phyloP scores from a whole-genome alignment of 2,888 invertebrate genomes.

The Cerceris rybyensis region DNA sequence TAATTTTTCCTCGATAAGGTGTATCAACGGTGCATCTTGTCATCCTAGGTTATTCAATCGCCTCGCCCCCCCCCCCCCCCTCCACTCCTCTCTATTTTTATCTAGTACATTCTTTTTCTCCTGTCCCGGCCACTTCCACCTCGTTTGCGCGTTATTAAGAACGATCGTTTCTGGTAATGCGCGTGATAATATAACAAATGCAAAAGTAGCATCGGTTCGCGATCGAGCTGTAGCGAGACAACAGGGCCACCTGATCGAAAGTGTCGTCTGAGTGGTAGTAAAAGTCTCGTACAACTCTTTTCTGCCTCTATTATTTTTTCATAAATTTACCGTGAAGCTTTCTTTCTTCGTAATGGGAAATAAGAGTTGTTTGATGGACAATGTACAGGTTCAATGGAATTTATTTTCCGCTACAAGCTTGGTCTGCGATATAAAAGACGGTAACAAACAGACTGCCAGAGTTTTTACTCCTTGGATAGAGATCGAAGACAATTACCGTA shows the following conservation, averaged over 20 bases:
- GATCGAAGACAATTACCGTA: constrained; percentile 89
- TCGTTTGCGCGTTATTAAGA: constrained; percentile 17
- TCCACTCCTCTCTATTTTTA: too few relatives aligned
- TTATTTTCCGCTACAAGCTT: constrained; percentile 87
- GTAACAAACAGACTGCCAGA: constrained; percentile 82
- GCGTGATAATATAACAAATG: constrained; percentile 65
- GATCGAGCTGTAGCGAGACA: constrained; percentile 71
- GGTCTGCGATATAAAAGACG: constrained; percentile 84
- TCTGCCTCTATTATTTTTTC: not conserved
- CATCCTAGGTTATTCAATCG: too few relatives aligned
- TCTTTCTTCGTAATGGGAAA: not conserved
- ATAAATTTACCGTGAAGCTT: not conserved
- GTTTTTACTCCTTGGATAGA: constrained; percentile 89
- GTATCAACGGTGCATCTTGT: too few relatives aligned
- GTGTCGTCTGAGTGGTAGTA: constrained; percentile 80
- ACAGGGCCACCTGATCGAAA: constrained; percentile 80
- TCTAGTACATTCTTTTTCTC: too few relatives aligned
- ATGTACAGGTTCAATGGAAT: constrained; percentile 88
- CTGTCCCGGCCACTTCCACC: not conserved
- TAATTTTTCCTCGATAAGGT: not conserved
- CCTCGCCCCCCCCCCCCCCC: too few relatives aligned
- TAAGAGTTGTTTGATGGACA: not conserved
- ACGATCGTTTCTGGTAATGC: constrained; percentile 16
- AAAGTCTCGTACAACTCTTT: constrained; percentile 73
- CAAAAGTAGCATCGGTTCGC: constrained; percentile 69